phyloP scores from a whole-genome alignment of 2,113 vertebrate genomes.

The Dipodomys merriami region DNA sequence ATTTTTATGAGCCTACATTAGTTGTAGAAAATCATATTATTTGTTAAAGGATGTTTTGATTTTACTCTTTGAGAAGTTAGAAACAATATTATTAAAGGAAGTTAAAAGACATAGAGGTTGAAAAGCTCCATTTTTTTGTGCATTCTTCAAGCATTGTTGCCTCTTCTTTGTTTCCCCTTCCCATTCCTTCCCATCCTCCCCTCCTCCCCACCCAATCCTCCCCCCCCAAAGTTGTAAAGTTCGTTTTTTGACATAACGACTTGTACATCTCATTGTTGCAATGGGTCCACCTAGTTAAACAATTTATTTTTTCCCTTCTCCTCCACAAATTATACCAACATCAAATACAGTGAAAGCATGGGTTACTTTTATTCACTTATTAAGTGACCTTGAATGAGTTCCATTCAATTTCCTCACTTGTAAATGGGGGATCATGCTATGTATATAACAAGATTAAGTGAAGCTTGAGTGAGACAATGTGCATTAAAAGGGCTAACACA shows the following conservation, averaged over 20 bases:
- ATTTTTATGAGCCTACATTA: too few relatives aligned
- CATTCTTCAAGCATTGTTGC: not conserved
- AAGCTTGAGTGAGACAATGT: not conserved
- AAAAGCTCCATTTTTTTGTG: not conserved
- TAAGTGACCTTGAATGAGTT: not conserved
- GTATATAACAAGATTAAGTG: slow-evolving; percentile 27
- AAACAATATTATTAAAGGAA: slow-evolving; percentile 47
- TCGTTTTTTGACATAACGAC: too few relatives aligned
- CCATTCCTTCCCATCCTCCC: too few relatives aligned
- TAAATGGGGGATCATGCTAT: not conserved
- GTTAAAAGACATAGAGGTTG: not conserved
- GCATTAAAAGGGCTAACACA: not conserved
- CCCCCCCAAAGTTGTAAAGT: too few relatives aligned
- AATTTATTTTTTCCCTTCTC: too few relatives aligned
- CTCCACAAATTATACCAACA: too few relatives aligned
- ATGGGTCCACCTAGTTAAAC: too few relatives aligned
- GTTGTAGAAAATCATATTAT: not conserved
- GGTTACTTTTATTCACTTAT: not conserved
- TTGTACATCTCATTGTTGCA: too few relatives aligned
- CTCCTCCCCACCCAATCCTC: too few relatives aligned
- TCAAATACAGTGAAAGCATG: too few relatives aligned
- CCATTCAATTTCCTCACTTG: not conserved
- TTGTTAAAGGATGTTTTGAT: not conserved
- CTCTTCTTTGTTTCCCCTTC: too few relatives aligned
- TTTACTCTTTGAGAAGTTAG: not conserved